phyloP scores from a whole-genome alignment of 2,113 vertebrate species.

The Scortum barcoo region DNA sequence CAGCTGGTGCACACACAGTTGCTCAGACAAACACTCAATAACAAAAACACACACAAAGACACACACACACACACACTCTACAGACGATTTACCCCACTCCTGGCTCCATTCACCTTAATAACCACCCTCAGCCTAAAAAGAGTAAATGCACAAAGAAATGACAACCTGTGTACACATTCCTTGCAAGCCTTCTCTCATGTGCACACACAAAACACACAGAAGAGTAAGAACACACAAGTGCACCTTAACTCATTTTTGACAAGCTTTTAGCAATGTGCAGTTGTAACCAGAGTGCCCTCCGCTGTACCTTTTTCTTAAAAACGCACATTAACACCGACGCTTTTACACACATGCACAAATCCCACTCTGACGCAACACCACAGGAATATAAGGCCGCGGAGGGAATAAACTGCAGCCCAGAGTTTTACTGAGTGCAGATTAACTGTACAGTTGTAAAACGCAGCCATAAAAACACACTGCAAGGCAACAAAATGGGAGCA shows the following conservation, averaged over 20 bases:
- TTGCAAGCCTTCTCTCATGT: not conserved
- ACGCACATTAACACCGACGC: not conserved
- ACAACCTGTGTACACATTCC: conserved; percentile 13
- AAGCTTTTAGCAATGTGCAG: not conserved
- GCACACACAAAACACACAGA: conserved; percentile 2
- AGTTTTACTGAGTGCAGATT: conserved; percentile 58
- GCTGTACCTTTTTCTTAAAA: not conserved
- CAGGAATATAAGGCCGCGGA: conserved; percentile 40
- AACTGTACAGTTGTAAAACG: conserved; percentile 61
- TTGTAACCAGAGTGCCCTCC: not conserved
- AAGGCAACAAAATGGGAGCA: conserved; percentile 35
- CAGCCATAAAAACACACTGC: conserved; percentile 57
- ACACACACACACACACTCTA: not conserved
- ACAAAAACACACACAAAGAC: too few species aligned
- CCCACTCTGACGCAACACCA: conserved; percentile 28
- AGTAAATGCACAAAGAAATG: conserved; percentile 16
- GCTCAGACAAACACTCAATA: conserved; percentile 33
- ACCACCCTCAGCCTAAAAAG: conserved; percentile 30
- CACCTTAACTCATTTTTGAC: not conserved
- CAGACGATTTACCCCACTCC: conserved; percentile 13
- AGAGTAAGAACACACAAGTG: not conserved
- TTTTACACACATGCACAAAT: too few species aligned
- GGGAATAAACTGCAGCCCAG: conserved; percentile 30
- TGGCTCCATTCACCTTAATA: conserved; percentile 45
- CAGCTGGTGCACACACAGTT: conserved; percentile 52